These are phyloP conservation scores for Sipha flava DNA, from an alignment of 1,140 invertebrate genomes.

Conservation along the genomic window DNA sequence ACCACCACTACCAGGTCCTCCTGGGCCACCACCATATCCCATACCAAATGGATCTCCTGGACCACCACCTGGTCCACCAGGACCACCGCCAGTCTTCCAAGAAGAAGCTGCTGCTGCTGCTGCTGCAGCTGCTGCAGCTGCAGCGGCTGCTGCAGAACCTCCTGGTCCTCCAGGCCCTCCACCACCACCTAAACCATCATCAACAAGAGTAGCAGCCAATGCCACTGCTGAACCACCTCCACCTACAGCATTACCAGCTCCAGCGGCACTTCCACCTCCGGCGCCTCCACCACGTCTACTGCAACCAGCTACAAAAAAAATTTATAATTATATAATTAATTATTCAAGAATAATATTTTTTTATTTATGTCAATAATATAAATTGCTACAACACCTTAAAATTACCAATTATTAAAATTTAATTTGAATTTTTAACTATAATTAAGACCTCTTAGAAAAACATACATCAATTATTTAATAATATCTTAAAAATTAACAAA, in stretches of 20 bases:
- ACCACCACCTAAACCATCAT: not conserved
- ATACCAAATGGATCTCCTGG: slow-evolving; percentile 4
- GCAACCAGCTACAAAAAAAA: not conserved
- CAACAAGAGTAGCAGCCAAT: not conserved
- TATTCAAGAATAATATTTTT: too few species aligned
- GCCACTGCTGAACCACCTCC: not conserved
- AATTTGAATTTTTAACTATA: too few species aligned
- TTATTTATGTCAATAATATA: too few species aligned
- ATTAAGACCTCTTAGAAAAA: too few species aligned
- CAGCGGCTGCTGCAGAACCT: not conserved
- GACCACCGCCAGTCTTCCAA: not conserved
- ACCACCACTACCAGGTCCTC: not conserved
- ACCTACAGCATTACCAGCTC: not conserved
- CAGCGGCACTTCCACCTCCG: not conserved
- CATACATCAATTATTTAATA: too few species aligned
- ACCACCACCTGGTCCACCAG: not conserved
- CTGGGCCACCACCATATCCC: not conserved
- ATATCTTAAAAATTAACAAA: too few species aligned
- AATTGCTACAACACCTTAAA: too few species aligned
- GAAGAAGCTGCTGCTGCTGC: not conserved
- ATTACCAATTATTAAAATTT: too few species aligned
- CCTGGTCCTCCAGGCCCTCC: not conserved
- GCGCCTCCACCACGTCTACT: not conserved
- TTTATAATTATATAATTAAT: too few species aligned
- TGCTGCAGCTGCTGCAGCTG: not conserved